Evolutionary conservation across 2,113 vertebrate species (phyloP).

Genomic region (Tragelaphus strepsiceros): DNA sequence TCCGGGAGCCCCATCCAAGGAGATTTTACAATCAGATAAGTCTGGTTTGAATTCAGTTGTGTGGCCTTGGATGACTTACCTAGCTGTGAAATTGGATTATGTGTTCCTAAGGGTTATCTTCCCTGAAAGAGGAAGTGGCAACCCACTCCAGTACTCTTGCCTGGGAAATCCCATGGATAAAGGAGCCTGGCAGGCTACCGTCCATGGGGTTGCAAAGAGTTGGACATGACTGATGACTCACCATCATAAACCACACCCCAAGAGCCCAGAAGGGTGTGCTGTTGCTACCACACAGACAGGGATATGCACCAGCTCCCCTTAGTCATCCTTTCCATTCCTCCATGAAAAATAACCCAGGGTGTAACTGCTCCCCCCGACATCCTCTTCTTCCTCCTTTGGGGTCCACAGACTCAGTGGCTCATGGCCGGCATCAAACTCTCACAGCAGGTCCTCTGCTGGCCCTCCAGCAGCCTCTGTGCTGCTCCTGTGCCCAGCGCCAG

Average conservation of each 20-base stretch:
- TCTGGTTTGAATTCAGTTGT: background rate
- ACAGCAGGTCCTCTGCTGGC: accelerated
- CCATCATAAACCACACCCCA: background rate
- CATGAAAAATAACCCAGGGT: background rate
- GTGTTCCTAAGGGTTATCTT: background rate
- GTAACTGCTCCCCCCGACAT: background rate
- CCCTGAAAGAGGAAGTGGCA: background rate
- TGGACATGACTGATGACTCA: background rate
- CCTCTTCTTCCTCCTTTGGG: background rate
- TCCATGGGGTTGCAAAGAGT: background rate
- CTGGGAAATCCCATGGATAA: background rate
- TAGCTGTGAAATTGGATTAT: background rate
- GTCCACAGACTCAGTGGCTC: background rate
- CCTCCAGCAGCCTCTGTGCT: background rate
- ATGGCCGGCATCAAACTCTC: accelerated
- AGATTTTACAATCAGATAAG: background rate
- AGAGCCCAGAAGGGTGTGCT: background rate
- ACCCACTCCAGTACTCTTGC: background rate
- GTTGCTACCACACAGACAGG: background rate
- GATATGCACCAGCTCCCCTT: no score
- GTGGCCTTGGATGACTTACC: background rate
- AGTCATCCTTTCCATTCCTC: background rate
- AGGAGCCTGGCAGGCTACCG: background rate
- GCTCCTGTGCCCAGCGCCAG: no score
- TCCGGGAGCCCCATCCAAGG: background rate